Evolutionary conservation across 1,140 invertebrate genomes (phyloP), one percentile per base, ranked within the genome.

Genomic region (Sesamia nonagrioides): DNA sequence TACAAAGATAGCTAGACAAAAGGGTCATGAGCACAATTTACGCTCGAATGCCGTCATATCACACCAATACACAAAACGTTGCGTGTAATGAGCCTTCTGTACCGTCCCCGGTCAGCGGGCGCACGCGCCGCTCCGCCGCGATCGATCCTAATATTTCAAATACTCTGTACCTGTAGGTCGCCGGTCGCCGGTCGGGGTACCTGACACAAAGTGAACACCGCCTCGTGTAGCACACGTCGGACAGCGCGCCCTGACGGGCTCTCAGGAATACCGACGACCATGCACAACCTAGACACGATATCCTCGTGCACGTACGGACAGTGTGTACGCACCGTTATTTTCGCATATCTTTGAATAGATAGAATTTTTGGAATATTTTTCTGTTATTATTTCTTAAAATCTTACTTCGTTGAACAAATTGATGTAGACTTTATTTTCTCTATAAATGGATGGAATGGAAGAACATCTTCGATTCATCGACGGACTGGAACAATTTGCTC

Each of bases 101-200:
- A 15, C 13, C 9, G 3, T 13, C 15, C 11, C 27, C 13, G 8
- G 9, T 6, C 7, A 33, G 56, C 35, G 56, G 21, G 27, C 27
- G 27, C 13, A 13, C 27, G 21, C 52, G 27, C 11, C 27, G 13
- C 33, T 35, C 56, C 15, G 11, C 21, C 27, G 27, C 56, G 56
- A 61, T 35, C 58, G 58, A 61, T 61, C 58, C 58, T 61, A 61
- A 61, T 61, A 61, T 60, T 35, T 60, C 35, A 60, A 60, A 35
- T 60, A 60, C 21, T 15, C 21, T 37, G 58, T 61, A 61, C 33
- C 58, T 61, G 58, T 37, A 61, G 15, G 33, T 33, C 5, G 35
- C 15, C 2, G 56, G 6, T 9, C 15, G 9, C 58, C 18, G 54
- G 18, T 7, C 54, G 9, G 18, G 6, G 21, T 8, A n/a, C 6